A percentile compares a stretch with the other conserved stretches of the same genome.
phyloP scores from a whole-genome alignment of 2,797 vertebrate genomes.

The Coluber constrictor region DNA sequence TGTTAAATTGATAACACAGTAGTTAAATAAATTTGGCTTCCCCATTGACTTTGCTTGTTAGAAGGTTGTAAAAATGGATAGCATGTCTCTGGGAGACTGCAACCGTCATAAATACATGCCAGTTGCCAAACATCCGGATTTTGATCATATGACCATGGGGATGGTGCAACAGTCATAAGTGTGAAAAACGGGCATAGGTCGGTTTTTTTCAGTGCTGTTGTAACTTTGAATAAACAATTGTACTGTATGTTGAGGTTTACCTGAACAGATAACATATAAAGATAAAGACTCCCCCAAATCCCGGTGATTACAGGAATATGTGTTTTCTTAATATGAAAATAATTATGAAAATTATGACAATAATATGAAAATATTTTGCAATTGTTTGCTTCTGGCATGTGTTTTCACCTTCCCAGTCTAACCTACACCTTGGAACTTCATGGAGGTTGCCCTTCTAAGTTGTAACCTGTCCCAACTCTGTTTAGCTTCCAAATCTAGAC shows the following conservation, averaged over 20 bases:
- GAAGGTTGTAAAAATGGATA: not conserved
- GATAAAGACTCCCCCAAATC: not conserved
- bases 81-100: too few relatives aligned
- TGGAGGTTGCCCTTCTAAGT: not conserved
- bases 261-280: not conserved
- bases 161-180: not conserved
- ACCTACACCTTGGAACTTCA: not conserved
- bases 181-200: not conserved
- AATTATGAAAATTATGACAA: too few relatives aligned
- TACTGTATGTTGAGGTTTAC: too few relatives aligned
- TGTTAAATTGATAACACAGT: too few relatives aligned
- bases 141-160: not conserved
- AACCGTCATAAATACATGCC: not conserved
- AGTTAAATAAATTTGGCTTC: not conserved
- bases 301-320: not conserved
- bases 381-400: not conserved
- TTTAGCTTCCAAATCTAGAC: not conserved
- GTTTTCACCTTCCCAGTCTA: not conserved
- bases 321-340: not conserved
- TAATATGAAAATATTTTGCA: not conserved
- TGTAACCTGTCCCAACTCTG: not conserved
- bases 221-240: not conserved
- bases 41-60: not conserved
- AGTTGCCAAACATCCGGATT: not conserved
- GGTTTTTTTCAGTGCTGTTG: not conserved